Evolutionary conservation across 1,140 invertebrate species (phyloP).

Genomic region (Fopius arisanus): DNA sequence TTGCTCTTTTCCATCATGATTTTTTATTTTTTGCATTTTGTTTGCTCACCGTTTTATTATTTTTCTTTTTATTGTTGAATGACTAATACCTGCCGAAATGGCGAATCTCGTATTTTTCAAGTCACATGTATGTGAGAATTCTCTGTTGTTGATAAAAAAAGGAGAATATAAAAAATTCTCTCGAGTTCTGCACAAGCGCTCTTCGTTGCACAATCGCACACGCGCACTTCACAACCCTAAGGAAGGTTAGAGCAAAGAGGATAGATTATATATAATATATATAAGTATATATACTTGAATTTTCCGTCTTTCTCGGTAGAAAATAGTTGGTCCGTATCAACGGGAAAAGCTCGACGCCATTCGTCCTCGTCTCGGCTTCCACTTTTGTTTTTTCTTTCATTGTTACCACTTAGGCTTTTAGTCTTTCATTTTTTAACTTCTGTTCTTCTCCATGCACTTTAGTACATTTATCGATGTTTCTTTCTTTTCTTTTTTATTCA

Average conservation of each 20-base stretch:
- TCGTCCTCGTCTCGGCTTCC: constrained; percentile 12
- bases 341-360: constrained; percentile 29
- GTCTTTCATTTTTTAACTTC: not conserved
- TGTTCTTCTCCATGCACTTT: not conserved
- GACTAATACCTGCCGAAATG: not conserved
- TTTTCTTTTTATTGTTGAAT: not conserved
- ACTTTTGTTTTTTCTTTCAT: constrained; percentile 15
- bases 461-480: not conserved
- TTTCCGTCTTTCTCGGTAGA: constrained; percentile 13
- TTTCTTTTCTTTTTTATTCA: not conserved
- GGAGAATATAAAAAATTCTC: too few species aligned
- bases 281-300: not conserved
- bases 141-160: too few species aligned
- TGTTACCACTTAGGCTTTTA: constrained; percentile 4
- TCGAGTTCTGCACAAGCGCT: constrained; percentile 13
- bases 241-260: constrained; percentile 12
- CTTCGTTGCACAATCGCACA: constrained; percentile 14
- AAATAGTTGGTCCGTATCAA: constrained; percentile 21
- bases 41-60: not conserved
- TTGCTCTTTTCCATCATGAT: too few species aligned
- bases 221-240: constrained; percentile 18
- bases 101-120: not conserved
- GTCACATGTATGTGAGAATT: constrained; percentile 19
- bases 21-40: too few species aligned
- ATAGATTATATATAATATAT: constrained; percentile 11